Percentiles rank a stretch among this genome's conserved stretches.
These are phyloP conservation scores for Sesia apiformis DNA, from an alignment of 2,888 invertebrate species.

Conservation along the genomic window DNA sequence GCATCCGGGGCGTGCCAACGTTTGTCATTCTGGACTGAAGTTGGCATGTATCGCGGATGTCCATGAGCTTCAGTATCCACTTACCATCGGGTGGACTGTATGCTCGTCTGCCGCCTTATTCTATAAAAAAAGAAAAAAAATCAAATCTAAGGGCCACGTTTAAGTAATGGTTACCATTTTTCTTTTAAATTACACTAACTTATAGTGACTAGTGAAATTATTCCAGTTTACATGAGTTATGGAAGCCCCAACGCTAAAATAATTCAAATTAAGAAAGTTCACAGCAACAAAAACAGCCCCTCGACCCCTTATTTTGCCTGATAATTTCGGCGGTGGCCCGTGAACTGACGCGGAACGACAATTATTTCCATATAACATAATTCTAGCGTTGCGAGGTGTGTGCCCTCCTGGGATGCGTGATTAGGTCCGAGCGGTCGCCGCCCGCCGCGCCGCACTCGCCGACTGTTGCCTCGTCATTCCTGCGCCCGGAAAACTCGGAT, in stretches of 20 bases:
- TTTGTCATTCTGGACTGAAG: too few relatives aligned
- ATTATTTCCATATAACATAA: conserved; percentile 68
- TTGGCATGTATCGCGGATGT: too few relatives aligned
- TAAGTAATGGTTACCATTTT: neutral
- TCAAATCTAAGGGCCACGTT: neutral
- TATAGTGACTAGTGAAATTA: conserved; percentile 2
- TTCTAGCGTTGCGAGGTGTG: conserved; percentile 50
- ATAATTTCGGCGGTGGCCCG: conserved; percentile 43
- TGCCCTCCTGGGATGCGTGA: conserved; percentile 49
- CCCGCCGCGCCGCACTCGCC: conserved; percentile 13
- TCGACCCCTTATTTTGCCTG: conserved; percentile 44
- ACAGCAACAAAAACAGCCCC: conserved; percentile 39
- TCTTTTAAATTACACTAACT: neutral
- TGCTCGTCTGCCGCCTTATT: too few relatives aligned
- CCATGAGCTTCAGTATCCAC: too few relatives aligned
- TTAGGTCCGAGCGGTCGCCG: conserved; percentile 14
- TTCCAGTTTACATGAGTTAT: conserved; percentile 23
- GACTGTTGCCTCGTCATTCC: conserved; percentile 23
- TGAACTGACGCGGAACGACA: conserved; percentile 47
- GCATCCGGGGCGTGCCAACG: too few relatives aligned
- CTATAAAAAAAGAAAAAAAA: neutral
- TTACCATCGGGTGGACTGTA: too few relatives aligned
- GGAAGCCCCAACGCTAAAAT: conserved; percentile 32
- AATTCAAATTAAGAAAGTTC: conserved; percentile 55
- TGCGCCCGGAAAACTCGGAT: conserved; percentile 41